phyloP scores from a whole-genome alignment of 2,797 vertebrate genomes.

The Tokudaia tokunoshimensis region DNA sequence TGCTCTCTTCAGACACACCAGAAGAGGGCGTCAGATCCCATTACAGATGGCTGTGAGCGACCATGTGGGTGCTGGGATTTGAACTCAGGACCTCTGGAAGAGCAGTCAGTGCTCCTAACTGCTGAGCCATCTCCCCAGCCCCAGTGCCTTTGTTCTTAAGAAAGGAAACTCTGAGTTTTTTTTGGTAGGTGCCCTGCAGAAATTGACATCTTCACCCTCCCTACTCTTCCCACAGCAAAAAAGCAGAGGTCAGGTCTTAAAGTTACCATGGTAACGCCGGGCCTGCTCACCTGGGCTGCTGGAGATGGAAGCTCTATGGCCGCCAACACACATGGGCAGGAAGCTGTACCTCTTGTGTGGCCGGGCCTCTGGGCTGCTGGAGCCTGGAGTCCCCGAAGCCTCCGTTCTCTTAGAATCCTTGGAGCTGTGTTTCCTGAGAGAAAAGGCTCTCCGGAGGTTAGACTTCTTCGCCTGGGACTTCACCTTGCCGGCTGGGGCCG shows the following conservation, averaged over 20 bases:
- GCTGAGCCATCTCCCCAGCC: too few species aligned
- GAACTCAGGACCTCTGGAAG: too few species aligned
- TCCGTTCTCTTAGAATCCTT: constrained; percentile 66
- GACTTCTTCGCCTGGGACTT: constrained; percentile 85
- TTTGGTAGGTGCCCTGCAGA: not conserved
- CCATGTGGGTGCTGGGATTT: too few species aligned
- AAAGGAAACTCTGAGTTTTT: accelerated
- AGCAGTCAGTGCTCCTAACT: too few species aligned
- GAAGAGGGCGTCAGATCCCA: too few species aligned
- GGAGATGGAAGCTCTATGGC: constrained; percentile 44
- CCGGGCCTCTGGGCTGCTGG: not conserved
- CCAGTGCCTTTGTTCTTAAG: not conserved
- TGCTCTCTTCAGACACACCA: too few species aligned
- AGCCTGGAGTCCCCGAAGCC: not conserved
- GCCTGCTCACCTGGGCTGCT: constrained; percentile 69
- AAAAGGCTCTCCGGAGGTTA: constrained; percentile 85
- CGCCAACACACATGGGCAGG: constrained; percentile 81
- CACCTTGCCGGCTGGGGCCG: constrained; percentile 14
- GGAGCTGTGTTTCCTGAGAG: constrained; percentile 82
- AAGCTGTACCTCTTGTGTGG: constrained; percentile 78
- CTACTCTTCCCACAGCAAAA: not conserved
- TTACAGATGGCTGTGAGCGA: too few species aligned
- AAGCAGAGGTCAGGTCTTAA: not conserved
- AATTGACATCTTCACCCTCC: not conserved
- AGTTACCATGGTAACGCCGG: not conserved